phyloP scores from a whole-genome alignment of 2,888 invertebrate species.

The Julus scanicus region DNA sequence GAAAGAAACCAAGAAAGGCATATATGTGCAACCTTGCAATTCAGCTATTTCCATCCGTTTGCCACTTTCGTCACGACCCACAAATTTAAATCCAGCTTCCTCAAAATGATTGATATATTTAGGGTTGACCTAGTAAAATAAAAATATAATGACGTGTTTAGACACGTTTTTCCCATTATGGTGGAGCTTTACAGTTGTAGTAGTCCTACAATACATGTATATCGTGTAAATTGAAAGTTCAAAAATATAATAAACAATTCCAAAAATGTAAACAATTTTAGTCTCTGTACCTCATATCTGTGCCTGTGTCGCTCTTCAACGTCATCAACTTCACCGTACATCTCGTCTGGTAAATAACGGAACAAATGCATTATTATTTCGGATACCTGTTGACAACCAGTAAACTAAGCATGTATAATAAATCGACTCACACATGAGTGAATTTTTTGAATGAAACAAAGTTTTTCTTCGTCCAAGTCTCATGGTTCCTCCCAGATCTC shows the following conservation, averaged over 20 bases:
- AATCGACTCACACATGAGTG: slow-evolving; percentile 66
- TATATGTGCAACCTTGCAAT: slow-evolving; percentile 70
- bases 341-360: slow-evolving; percentile 70
- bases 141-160: neutral
- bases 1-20: neutral
- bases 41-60: slow-evolving; percentile 95
- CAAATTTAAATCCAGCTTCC: slow-evolving; percentile 86
- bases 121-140: slow-evolving; percentile 78
- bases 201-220: no score
- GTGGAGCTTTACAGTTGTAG: neutral
- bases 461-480: slow-evolving; percentile 93
- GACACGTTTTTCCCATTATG: neutral
- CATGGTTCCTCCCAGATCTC: slow-evolving; percentile 97
- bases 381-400: neutral
- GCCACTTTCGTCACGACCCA: slow-evolving; percentile 82
- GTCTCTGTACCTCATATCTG: slow-evolving; percentile 79
- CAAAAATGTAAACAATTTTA: slow-evolving; percentile 61
- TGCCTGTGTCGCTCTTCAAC: slow-evolving; percentile 97
- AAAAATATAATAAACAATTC: no score
- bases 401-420: neutral
- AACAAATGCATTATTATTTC: neutral
- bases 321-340: slow-evolving; percentile 80
- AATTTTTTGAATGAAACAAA: slow-evolving; percentile 73
- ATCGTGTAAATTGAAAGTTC: no score
- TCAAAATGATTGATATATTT: slow-evolving; percentile 82